Evolutionary conservation across 1,140 invertebrate genomes (phyloP), one percentile per base, ranked within the genome.

Genomic region (Diprion similis): DNA sequence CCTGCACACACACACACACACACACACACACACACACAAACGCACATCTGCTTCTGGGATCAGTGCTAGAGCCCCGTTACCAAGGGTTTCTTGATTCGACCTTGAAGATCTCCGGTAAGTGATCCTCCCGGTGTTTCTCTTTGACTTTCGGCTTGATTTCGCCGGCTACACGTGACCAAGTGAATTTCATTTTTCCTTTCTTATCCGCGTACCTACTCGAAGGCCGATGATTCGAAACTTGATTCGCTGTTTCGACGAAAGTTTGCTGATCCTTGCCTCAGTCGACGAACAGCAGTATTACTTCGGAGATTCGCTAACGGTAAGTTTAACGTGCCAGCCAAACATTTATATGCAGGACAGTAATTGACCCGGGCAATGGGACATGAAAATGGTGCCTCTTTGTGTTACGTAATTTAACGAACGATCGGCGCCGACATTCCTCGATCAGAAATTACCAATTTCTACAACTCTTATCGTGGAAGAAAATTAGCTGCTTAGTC

Each of bases 251-350:
- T 15, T 59, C 51, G 9, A 59, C 51, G 3, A 8, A 37, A 1
- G 24, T 37, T 37, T 37, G 24, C 24, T 2, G 6, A 37, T 37
- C 24, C 24, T 1, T 37, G 24, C 24, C 24, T 37, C 24, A 37
- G 6, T 37, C 24, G 24, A 37, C 24, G 0, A 37, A 37, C 24
- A 37, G 24, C 24, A 37, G 24, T 37, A 37, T 37, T 37, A 37
- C 24, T 37, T 37, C 24, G 24, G 24, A 37, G 1, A 3, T 37
- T 37, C 24, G n/a, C 11, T 15, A 59, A 59, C 51, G 51, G 51
- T 59, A 8, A 59, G 51, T 59, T 59, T 59, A 59, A 59, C n/a
- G n/a, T 59, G 51, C 51, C 51, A 59, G 51, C 51, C 51, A 59
- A 59, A 13, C 51, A 59, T 17, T 59, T 59, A 59, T 17, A 17